Base-by-base conservation (phyloP, 2,113 vertebrate genomes). In the Atrichornis clamosus region DNA sequence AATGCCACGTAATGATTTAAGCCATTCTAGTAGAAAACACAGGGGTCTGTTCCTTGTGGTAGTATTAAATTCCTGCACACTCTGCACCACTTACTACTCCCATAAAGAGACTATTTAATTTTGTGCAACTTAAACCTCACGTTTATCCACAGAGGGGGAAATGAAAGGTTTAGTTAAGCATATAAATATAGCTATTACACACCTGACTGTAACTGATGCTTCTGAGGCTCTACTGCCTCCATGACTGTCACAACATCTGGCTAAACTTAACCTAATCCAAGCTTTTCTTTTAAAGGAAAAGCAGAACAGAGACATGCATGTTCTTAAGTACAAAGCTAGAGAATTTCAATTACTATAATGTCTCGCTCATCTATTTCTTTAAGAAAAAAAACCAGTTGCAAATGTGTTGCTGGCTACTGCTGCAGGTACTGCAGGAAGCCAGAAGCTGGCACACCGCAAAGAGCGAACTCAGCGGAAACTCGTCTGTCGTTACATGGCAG, bases 101-200 rank as follows among this genome's bases (percentile, higher is more conserved):
- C 44, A 84, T 62, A 72, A 92, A 86, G 56, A 93, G n/a, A 39
- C 73, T 85, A 92, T 85, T 97, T 83, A 93, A 95, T 86, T 91
- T 88, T 89, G 78, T 93, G 91, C 88, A 94, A 93, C 90, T 93
- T 81, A 93, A 96, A 78, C 46, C 58, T 84, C 59, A 37, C 53
- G 67, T 90, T 83, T 84, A 89, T 95, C 70, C 52, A 77, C 83
- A 78, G 1, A 20, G 2, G 11, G 24, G 87, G 44, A 94, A 95
- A 95, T 0, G 2, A 92, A 72, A 89, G 92, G 89, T 95, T 92
- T 94, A 90, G 46, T 65, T 92, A 93, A 94, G 77, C 65, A 73
- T 33, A 76, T 58, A 91, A 94, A 95, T 84, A 94, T 21, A 87
- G 82, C 52, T 89, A 58, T 88, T 79, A 59, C 70, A 79, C 35